phyloP scores from a whole-genome alignment of 2,797 vertebrate genomes.

The Leptoclinus maculatus region DNA sequence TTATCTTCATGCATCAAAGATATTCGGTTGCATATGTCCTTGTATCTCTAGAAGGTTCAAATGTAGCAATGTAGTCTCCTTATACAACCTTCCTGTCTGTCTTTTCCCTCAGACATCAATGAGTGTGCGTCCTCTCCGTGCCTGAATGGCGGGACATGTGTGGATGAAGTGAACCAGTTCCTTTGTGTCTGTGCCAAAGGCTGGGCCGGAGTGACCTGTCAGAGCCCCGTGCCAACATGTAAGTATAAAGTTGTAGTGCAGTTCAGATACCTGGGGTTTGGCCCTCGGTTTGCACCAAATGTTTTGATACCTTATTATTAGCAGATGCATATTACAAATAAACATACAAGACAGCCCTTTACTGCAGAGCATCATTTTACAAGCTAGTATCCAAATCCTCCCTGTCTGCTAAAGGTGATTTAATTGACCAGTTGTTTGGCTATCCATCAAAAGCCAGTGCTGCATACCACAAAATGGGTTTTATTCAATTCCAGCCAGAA shows the following conservation, averaged over 20 bases:
- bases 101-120: constrained; percentile 80
- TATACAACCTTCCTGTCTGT: constrained; percentile 20
- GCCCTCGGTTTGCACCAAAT: not conserved
- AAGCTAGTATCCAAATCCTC: constrained; percentile 16
- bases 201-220: constrained; percentile 88
- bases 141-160: constrained; percentile 84
- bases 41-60: constrained; percentile 24
- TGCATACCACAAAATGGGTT: constrained; percentile 48
- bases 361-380: constrained; percentile 4
- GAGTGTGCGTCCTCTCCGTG: constrained; percentile 84
- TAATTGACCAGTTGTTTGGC: constrained; percentile 31
- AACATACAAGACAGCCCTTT: not conserved
- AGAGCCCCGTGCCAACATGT: constrained; percentile 86
- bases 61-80: not conserved
- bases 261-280: not conserved
- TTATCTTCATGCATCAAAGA: constrained; percentile 54
- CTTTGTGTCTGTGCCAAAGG: constrained; percentile 85
- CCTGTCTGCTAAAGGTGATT: constrained; percentile 36
- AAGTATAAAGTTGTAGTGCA: constrained; percentile 56
- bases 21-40: constrained; percentile 60
- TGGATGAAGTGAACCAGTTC: constrained; percentile 86
- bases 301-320: not conserved
- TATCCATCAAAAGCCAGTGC: constrained; percentile 43
- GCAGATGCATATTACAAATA: not conserved
- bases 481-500: constrained; percentile 41